Percentiles rank a stretch among this genome's conserved stretches.
These are phyloP conservation scores for Aplidium turbinatum DNA, from an alignment of 23 tunicate species.

Conservation along the genomic window DNA sequence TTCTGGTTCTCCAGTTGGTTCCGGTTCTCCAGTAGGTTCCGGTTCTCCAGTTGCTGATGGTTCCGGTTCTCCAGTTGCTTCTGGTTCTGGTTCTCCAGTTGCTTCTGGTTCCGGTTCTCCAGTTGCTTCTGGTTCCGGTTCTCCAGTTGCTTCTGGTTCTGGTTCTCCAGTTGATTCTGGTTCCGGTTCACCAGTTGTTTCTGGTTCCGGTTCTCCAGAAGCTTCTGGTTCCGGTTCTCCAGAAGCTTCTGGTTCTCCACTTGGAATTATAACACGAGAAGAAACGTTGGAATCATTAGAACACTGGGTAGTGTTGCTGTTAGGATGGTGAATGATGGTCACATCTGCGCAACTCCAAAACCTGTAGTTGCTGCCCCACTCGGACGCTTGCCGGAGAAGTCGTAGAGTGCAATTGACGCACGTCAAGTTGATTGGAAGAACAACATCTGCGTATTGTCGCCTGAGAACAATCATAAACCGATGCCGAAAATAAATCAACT, in stretches of 20 bases:
- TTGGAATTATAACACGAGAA: too few relatives aligned
- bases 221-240: constrained; percentile 37
- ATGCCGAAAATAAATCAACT: too few relatives aligned
- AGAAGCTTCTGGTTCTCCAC: too few relatives aligned
- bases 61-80: neutral
- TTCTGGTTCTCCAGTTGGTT: too few relatives aligned
- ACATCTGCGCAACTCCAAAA: constrained; percentile 96
- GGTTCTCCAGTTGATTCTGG: neutral
- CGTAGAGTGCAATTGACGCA: constrained; percentile 67
- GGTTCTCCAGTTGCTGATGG: constrained; percentile 39
- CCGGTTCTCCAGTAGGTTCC: constrained; percentile 35
- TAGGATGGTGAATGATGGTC: constrained; percentile 54
- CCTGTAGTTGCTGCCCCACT: constrained; percentile 62
- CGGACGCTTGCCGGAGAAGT: constrained; percentile 77
- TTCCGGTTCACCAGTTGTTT: constrained; percentile 36
- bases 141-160: constrained; percentile 28
- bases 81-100: constrained; percentile 44
- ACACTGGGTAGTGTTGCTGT: constrained; percentile 20
- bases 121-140: constrained; percentile 39
- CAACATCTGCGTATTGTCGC: constrained; percentile 69
- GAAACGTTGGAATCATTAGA: too few relatives aligned
- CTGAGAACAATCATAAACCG: too few relatives aligned
- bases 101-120: constrained; percentile 18
- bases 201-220: constrained; percentile 19
- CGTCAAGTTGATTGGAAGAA: constrained; percentile 42